These are phyloP conservation scores for Tetramorium alpestre DNA, from an alignment of 1,140 invertebrate species.

Conservation along the genomic window DNA sequence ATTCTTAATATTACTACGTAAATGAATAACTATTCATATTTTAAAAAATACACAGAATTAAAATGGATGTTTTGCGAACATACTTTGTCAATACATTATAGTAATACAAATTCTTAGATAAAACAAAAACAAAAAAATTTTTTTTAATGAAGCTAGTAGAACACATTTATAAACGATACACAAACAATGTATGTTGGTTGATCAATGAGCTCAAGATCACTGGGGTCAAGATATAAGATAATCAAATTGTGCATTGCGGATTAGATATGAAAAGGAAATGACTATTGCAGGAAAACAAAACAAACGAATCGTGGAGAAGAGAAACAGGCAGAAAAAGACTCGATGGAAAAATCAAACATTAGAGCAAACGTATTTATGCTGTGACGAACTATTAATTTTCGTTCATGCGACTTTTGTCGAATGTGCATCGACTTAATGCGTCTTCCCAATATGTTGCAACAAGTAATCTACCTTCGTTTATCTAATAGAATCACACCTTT, in stretches of 20 bases:
- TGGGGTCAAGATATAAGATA: neutral
- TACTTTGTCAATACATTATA: neutral
- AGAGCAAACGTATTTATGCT: slow-evolving; percentile 1
- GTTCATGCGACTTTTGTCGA: neutral
- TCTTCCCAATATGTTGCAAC: neutral
- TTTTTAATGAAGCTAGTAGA: neutral
- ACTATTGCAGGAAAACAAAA: neutral
- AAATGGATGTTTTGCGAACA: neutral
- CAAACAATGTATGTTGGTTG: neutral
- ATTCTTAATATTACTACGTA: neutral
- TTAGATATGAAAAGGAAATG: neutral
- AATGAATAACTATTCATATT: neutral
- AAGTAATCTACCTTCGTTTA: neutral
- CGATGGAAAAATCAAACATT: neutral
- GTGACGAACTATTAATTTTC: neutral
- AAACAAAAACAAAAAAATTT: neutral
- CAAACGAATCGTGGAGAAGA: neutral
- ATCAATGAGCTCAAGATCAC: neutral
- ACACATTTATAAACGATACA: neutral
- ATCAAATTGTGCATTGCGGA: neutral
- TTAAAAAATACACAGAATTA: neutral
- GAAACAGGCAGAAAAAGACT: neutral
- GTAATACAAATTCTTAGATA: neutral
- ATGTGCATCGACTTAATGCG: neutral
- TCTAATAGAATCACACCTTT: neutral